Evolutionary conservation across 2,113 vertebrate genomes (phyloP), one percentile per base, ranked within the genome.

Genomic region (Ibidorhyncha struthersii): DNA sequence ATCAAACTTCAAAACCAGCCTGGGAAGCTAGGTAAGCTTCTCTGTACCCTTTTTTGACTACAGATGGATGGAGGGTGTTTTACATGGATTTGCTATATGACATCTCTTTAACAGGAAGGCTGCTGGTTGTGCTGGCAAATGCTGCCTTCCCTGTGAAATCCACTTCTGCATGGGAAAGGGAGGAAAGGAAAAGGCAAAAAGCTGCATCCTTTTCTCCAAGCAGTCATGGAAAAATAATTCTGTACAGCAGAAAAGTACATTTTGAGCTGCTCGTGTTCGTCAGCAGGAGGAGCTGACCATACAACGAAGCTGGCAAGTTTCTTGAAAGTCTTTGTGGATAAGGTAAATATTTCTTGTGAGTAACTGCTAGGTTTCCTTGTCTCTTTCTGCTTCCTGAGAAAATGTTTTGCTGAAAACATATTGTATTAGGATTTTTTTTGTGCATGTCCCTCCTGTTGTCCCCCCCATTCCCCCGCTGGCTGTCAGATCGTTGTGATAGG

Each of bases 341-440:
- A 77, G 13, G 36, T 83, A 94, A 96, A 87, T 94, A 4, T 61
- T 84, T 79, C 30, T 69, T 8, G 52, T 95, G 93, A 91, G 55
- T 85, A 90, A 73, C 23, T 12, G 3, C 15, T 87, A 26, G 8
- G 21, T 90, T 91, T 96, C 93, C 91, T 83, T 41, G 91, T 86
- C 87, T 91, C 87, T 89, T 62, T 38, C 25, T 77, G 58, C 71
- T 94, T 97, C 93, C 95, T 91, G 90, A 88, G 86, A 59, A 69
- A 56, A 79, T 23, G 21, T 70, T 88, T 93, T 81, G 67, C 79
- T 49, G 59, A 40, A 86, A 73, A 58, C n/a, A 29, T 36, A 49
- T 53, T 83, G 45, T 69, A 66, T 86, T 26, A 25, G 16, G 53
- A 2, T 9, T 53, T 61, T 55, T 74, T 58, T 27, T 7, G 55